Evolutionary conservation across 2,888 invertebrate genomes (phyloP).

Genomic region (Rotaria macrura): DNA sequence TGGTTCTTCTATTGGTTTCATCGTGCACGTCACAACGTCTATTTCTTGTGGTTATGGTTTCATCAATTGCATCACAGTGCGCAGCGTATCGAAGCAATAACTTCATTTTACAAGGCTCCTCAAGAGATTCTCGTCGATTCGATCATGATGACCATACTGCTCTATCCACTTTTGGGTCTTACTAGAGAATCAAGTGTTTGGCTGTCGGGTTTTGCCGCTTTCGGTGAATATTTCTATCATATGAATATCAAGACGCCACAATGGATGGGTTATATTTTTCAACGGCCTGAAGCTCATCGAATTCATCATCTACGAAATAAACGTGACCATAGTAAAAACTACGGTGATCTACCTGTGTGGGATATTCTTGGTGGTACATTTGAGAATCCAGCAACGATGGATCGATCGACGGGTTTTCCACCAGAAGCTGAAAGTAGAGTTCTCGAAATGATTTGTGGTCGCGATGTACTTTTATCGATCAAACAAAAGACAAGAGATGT

Average conservation of each 20-base stretch:
- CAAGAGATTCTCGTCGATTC: not conserved
- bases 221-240: conserved; percentile 4
- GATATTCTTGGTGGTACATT: conserved; percentile 1
- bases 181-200: not conserved
- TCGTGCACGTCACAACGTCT: not conserved
- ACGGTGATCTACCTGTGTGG: not conserved
- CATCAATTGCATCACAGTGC: not conserved
- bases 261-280: not conserved
- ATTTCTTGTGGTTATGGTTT: not conserved
- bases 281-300: conserved; percentile 3
- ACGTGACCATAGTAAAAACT: conserved; percentile 16
- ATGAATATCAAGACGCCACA: not conserved
- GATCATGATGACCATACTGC: not conserved
- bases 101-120: not conserved
- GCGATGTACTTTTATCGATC: not conserved
- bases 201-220: not conserved
- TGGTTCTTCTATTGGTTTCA: conserved; percentile 9
- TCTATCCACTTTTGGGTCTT: not conserved
- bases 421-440: not conserved
- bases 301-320: not conserved
- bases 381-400: not conserved
- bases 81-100: not conserved
- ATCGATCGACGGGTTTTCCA: not conserved
- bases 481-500: not conserved
- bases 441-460: not conserved